phyloP scores from a whole-genome alignment of 2,797 vertebrate species.

The Fratercula arctica region DNA sequence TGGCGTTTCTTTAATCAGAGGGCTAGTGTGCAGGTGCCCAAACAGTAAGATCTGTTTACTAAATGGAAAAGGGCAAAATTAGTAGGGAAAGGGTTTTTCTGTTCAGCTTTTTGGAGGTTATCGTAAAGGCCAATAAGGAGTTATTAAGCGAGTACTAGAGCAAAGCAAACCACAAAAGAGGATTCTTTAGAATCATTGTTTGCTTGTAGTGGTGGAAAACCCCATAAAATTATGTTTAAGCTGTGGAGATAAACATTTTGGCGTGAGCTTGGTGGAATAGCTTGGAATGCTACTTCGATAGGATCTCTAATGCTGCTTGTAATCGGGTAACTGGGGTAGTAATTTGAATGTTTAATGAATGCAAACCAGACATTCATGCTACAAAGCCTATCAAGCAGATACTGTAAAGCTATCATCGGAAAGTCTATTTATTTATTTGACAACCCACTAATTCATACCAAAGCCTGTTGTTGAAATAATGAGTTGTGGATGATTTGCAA shows the following conservation, averaged over 20 bases:
- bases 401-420: background rate
- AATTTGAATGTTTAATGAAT: background rate
- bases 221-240: background rate
- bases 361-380: background rate
- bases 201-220: background rate
- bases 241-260: background rate
- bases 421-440: conserved; percentile 28
- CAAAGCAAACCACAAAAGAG: background rate
- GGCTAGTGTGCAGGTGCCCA: conserved; percentile 47
- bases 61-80: conserved; percentile 10
- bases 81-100: background rate
- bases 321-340: background rate
- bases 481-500: conserved; percentile 19
- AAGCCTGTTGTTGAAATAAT: conserved; percentile 18
- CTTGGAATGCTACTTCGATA: background rate
- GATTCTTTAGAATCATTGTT: background rate
- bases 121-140: background rate
- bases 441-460: conserved; percentile 20
- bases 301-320: background rate
- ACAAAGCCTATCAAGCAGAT: background rate
- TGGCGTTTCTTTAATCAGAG: conserved; percentile 39
- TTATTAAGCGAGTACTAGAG: background rate
- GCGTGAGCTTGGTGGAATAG: background rate
- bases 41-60: conserved; percentile 10
- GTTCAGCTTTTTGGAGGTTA: background rate